Evolutionary conservation across 2,113 vertebrate species (phyloP), one percentile per base, ranked within the genome.

Genomic region (Phoenicopterus ruber): DNA sequence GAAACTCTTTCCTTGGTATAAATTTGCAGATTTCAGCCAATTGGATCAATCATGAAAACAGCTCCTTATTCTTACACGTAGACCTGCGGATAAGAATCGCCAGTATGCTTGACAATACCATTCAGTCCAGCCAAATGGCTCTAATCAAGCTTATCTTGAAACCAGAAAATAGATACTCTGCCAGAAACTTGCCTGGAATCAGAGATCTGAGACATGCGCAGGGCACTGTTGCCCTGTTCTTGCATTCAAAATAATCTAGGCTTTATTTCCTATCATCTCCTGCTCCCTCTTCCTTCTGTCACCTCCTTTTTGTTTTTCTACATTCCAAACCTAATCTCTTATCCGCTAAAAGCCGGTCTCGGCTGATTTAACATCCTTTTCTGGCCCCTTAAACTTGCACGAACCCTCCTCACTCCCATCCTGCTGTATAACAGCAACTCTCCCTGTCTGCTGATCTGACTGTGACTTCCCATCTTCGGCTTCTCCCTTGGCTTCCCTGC

Each of bases 171-270:
- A 67, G 44, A 74, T 63, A 59, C 47, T 90, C 46, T 82, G 70
- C 40, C 49, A 96, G 82, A 86, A 90, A 80, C 55, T 66, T 58
- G n/a, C 19, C 54, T 86, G 34, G n/a, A 95, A 88, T 86, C 62
- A 80, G 86, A 90, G 72, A 80, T 78, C 63, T 25, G n/a, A 92
- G 71, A 58, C 25, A 16, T 10, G 7, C 0, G 2, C 49, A 77
- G 81, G 29, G 24, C 72, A 14, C 38, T 26, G 32, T 38, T 0
- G 4, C 21, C 28, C 1, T 1, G 10, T 80, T 94, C n/a, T 80
- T 92, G 83, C 50, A 62, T 62, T 88, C 71, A 78, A n/a, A 92
- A 50, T 50, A 90, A 83, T 52, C 67, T 46, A 92, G 38, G 44
- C 29, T 80, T 82, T 66, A 76, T 86, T 80, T 86, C 59, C 29